Evolutionary conservation across 2,113 vertebrate species (phyloP), one percentile per base, ranked within the genome.

Genomic region (Sorex fumeus): DNA sequence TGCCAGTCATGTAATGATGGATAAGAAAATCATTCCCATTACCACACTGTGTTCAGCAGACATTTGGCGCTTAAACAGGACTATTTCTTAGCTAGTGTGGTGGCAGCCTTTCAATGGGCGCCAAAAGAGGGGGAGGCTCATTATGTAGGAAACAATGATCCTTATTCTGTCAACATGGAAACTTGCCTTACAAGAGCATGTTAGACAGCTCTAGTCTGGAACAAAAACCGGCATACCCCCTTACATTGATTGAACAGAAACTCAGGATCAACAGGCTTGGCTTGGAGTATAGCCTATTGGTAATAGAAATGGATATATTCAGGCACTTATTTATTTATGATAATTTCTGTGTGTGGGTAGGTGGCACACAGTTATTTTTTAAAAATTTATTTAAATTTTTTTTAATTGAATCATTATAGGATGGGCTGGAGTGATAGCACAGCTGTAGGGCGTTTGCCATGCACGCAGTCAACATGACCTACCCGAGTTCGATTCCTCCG

Each of bases 61-160:
- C 77, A 45, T 91, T 95, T 95, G 89, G 96, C 74, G 1, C 84
- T 90, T 96, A 95, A 19, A 2, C 4, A 32, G 80, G 82, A 88
- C 88, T 2, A 76, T 91, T 97, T 91, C 97, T 93, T 91, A 91
- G 12, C 96, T 95, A 97, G 96, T 32, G 66, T 95, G 32, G 34
- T 60, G 81, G 92, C 93, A 91, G 88, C 81, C 93, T 98, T 98
- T 97, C 97, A 98, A 85, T 71, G 90, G 57, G 30, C 97, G 97
- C 97, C 97, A 98, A 96, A 97, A 94, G 95, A 96, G 92, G 78
- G 82, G 96, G 90, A 92, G 80, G 50, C 87, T 97, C 95, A 95
- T 97, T 97, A 96, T 94, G 80, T 95, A 92, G 10, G 2, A 96
- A 97, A 98, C 90, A 98, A 97, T 96, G 93, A 88, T 97, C 83